These are phyloP conservation scores for Lasioglossum baleicum DNA, from an alignment of 1,140 invertebrate genomes.

Conservation along the genomic window DNA sequence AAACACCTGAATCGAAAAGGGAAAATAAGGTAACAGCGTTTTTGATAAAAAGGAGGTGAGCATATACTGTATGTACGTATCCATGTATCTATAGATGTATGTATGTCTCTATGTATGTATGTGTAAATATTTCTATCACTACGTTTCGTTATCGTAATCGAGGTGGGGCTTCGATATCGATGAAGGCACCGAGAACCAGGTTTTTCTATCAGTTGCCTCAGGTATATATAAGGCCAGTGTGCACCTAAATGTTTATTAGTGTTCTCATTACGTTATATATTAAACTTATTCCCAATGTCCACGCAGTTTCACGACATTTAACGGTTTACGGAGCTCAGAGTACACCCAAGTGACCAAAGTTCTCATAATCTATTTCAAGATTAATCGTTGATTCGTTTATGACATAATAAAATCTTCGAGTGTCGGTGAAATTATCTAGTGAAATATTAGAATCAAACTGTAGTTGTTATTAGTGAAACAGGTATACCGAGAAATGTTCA, in stretches of 20 bases:
- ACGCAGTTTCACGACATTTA: neutral
- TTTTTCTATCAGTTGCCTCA: slow-evolving; percentile 74
- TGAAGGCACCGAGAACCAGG: slow-evolving; percentile 70
- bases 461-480: neutral
- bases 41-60: slow-evolving; percentile 10
- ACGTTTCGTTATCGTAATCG: slow-evolving; percentile 73
- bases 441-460: neutral
- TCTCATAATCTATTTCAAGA: no score
- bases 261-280: slow-evolving; percentile 62
- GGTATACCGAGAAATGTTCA: neutral
- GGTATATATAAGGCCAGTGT: slow-evolving; percentile 75
- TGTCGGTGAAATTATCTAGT: slow-evolving; percentile 34
- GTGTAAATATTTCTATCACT: slow-evolving; percentile 61
- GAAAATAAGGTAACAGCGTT: slow-evolving; percentile 5
- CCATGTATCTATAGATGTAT: neutral
- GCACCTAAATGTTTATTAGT: slow-evolving; percentile 68
- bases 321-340: neutral
- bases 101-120: neutral
- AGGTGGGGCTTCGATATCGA: slow-evolving; percentile 76
- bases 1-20: neutral
- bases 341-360: neutral
- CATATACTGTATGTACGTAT: neutral
- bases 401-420: neutral
- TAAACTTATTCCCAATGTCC: slow-evolving; percentile 7
- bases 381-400: neutral